Evolutionary conservation across 1,140 invertebrate genomes (phyloP), one percentile per base, ranked within the genome.

Genomic region (Zaprionus capensis): DNA sequence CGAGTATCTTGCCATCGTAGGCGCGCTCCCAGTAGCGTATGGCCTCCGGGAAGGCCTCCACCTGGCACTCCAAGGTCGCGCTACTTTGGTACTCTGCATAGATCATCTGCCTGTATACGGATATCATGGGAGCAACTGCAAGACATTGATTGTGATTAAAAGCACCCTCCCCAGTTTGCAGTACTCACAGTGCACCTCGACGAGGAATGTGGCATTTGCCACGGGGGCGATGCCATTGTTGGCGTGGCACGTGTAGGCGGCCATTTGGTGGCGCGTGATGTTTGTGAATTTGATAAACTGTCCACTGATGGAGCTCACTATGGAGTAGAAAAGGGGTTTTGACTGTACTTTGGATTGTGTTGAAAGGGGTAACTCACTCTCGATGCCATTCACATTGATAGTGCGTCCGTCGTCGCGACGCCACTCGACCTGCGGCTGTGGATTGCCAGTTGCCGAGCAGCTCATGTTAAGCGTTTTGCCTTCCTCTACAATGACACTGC

Each of bases 121-220:
- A 94, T 66, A 98, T 97, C 79, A 97, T 95, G 1, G 97, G 97
- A 36, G 96, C 94, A 94, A 98, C 97, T 98, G 93, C 0, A 46
- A 26, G 14, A 34, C 4, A 20, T 9, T 41, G 11, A 26, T 11
- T 11, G 22, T 34, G n/a, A 46, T 22, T 56, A 2, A 24, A 4
- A 11, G 12, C 22, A 15, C 7, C 4, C n/a, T 4, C 9, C 28
- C 6, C 24, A 2, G 15, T 4, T 15, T 12, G 0, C 15, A 34
- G 41, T 83, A 95, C 97, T 97, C 93, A 98, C 98, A 99, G 79
- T 97, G 96, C 14, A 98, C 97, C 93, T 98, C 96, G 9, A 99
- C 94, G 61, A 95, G 94, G 72, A 96, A 97, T 38, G 95, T 96
- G 92, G 97, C 96, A 91, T 95, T 96, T 38, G 96, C 96, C 44